Evolutionary conservation across 2,113 vertebrate genomes (phyloP).

Genomic region (Puffinus mauretanicus): DNA sequence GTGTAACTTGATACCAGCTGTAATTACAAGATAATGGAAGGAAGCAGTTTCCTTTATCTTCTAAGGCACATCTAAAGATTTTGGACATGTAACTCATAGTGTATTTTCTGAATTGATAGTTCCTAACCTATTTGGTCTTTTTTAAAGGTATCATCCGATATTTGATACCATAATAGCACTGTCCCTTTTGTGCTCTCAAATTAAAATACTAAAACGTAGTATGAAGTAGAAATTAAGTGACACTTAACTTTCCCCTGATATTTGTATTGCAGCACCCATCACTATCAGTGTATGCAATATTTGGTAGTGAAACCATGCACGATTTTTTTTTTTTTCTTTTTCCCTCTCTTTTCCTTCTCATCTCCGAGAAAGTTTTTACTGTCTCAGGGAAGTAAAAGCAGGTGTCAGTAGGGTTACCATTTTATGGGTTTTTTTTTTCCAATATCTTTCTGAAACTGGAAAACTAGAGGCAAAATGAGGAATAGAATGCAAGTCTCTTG

Average conservation of each 20-base stretch:
- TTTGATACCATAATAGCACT: background rate
- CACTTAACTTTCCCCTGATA: background rate
- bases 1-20: background rate
- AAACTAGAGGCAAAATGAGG: background rate
- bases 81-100: background rate
- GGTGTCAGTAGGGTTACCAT: background rate
- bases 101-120: background rate
- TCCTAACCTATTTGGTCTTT: background rate
- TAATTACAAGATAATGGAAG: background rate
- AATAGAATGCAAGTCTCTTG: background rate
- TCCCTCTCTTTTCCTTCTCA: fast-evolving
- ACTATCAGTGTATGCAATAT: background rate
- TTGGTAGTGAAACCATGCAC: background rate
- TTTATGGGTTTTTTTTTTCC: background rate
- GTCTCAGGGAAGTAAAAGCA: background rate
- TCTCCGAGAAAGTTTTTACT: background rate
- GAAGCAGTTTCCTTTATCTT: background rate
- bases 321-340: background rate
- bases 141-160: background rate
- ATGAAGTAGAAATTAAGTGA: background rate
- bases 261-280: background rate
- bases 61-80: background rate
- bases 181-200: background rate
- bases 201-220: background rate
- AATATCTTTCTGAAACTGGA: background rate